Conservation (phyloP, 2,113 vertebrate species). For the Eulemur rufifrons region DNA sequence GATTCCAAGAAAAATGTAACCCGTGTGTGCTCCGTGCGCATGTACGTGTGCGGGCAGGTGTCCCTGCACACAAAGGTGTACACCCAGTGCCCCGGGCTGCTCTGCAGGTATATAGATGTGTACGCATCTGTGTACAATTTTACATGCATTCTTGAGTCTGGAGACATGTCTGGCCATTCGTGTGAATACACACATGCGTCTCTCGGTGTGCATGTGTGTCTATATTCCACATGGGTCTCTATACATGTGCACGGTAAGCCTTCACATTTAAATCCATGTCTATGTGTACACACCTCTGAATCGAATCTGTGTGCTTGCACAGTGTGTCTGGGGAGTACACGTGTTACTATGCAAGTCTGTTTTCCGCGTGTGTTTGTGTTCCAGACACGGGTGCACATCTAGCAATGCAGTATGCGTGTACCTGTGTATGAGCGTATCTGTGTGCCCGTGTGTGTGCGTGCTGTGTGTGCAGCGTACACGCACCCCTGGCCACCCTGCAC, state of each 20-base stretch:
- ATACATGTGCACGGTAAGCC: rapidly evolving
- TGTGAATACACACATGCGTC: background rate
- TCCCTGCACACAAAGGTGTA: rapidly evolving
- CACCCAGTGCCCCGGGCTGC: rapidly evolving
- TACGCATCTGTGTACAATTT: rapidly evolving
- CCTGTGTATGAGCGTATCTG: rapidly evolving
- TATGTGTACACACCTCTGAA: background rate
- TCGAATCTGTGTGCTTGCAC: background rate
- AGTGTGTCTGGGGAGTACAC: too few relatives aligned
- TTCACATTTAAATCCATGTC: background rate
- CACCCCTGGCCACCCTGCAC: background rate
- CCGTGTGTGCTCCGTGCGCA: rapidly evolving
- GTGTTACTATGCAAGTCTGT: too few relatives aligned
- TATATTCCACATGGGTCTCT: rapidly evolving
- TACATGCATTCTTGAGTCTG: background rate
- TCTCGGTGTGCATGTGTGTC: background rate
- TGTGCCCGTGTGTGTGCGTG: background rate
- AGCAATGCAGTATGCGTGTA: background rate
- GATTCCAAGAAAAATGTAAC: conserved; percentile 37
- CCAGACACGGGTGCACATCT: background rate
- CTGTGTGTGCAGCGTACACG: background rate
- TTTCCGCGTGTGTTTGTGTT: background rate
- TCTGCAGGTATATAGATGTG: rapidly evolving
- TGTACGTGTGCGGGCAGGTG: rapidly evolving
- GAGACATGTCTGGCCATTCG: background rate